Conservation (phyloP, 2,113 vertebrate species). For the Chaenogobius annularis region DNA sequence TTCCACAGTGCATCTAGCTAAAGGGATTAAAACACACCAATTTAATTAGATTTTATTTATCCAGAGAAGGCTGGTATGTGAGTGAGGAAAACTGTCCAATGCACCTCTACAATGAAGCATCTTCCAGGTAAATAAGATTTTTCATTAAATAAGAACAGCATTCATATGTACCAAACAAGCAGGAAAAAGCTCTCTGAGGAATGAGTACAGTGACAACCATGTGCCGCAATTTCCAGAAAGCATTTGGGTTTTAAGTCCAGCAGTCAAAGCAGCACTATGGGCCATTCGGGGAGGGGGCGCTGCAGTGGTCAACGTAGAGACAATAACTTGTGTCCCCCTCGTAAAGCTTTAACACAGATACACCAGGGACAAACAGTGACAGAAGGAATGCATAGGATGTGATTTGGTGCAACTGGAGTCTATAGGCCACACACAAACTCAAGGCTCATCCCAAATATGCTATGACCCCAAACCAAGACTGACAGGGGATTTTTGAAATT, state of each 20-base stretch:
- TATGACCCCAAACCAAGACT: conserved; percentile 14
- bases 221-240: conserved; percentile 77
- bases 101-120: conserved; percentile 81
- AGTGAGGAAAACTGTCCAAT: conserved; percentile 76
- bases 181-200: conserved; percentile 74
- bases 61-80: conserved; percentile 77
- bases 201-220: conserved; percentile 88
- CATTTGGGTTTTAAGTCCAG: conserved; percentile 71
- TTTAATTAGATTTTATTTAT: conserved; percentile 73
- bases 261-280: conserved; percentile 78
- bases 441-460: conserved; percentile 29
- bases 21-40: not conserved
- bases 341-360: conserved; percentile 74
- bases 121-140: conserved; percentile 78
- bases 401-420: conserved; percentile 62
- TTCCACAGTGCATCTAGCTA: not conserved
- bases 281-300: conserved; percentile 66
- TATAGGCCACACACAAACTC: conserved; percentile 70
- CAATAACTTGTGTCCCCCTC: conserved; percentile 49
- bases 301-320: conserved; percentile 63
- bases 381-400: conserved; percentile 88
- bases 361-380: conserved; percentile 78
- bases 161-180: conserved; percentile 93
- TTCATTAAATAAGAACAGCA: conserved; percentile 88
- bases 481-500: conserved; percentile 46